Evolutionary conservation across 2,113 vertebrate species (phyloP).

Genomic region (Siphamia tubifer): DNA sequence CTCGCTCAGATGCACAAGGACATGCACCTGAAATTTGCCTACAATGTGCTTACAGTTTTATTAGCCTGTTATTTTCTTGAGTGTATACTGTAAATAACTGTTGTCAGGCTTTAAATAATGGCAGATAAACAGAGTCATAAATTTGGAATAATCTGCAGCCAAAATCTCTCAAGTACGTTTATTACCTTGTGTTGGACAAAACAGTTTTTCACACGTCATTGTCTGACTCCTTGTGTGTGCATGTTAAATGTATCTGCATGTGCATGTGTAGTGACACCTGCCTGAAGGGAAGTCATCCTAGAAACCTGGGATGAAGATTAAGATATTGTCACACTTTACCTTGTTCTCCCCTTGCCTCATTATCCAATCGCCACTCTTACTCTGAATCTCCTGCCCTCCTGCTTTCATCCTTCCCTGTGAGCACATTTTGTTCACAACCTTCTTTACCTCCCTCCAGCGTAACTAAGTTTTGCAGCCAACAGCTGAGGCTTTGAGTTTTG

Average conservation of each 20-base stretch:
- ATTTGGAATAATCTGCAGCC: background rate
- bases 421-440: slow-evolving; percentile 63
- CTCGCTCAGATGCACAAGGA: too few relatives aligned
- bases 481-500: slow-evolving; percentile 43
- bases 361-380: slow-evolving; percentile 53
- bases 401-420: slow-evolving; percentile 60
- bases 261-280: slow-evolving; percentile 18
- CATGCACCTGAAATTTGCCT: too few relatives aligned
- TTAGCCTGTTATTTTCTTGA: too few relatives aligned
- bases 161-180: background rate
- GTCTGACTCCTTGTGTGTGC: slow-evolving; percentile 6
- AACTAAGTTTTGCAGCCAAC: slow-evolving; percentile 27
- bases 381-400: slow-evolving; percentile 46
- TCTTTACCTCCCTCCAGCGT: slow-evolving; percentile 33
- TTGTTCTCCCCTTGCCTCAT: slow-evolving; percentile 65
- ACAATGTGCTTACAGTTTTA: too few relatives aligned
- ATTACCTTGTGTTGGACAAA: slow-evolving; percentile 44
- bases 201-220: slow-evolving; percentile 44
- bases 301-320: slow-evolving; percentile 66
- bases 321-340: slow-evolving; percentile 67
- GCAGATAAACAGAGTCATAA: background rate
- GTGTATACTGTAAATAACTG: background rate
- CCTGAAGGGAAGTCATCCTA: slow-evolving; percentile 55
- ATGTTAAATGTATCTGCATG: background rate
- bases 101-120: background rate